phyloP scores from a whole-genome alignment of 2,113 vertebrate species.

The Thalassarche chlororhynchos region DNA sequence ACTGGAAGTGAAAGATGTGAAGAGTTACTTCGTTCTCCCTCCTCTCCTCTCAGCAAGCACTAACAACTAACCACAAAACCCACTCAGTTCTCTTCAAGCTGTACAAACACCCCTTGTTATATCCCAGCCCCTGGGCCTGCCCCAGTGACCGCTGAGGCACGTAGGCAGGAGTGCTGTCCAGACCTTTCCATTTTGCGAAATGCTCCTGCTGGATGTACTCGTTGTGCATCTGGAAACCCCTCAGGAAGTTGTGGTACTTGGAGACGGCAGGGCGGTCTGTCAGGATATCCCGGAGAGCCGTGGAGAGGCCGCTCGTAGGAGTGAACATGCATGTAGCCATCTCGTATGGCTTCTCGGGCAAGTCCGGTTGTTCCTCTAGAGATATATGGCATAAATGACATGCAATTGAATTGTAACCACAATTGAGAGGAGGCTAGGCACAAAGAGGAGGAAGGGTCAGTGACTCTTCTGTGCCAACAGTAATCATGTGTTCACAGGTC shows the following conservation, averaged over 20 bases:
- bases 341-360: constrained; percentile 70
- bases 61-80: background rate
- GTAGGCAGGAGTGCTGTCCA: background rate
- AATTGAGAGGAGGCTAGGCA: background rate
- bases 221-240: constrained; percentile 76
- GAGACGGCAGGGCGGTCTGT: constrained; percentile 73
- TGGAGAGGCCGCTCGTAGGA: constrained; percentile 64
- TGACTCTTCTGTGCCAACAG: background rate
- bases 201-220: constrained; percentile 69
- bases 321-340: constrained; percentile 74
- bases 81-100: background rate
- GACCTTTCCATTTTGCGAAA: constrained; percentile 80
- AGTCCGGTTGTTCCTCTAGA: constrained; percentile 71
- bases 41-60: background rate
- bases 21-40: background rate
- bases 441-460: background rate
- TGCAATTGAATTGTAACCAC: background rate
- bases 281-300: constrained; percentile 67
- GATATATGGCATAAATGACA: background rate
- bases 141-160: rapidly evolving
- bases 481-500: background rate
- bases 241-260: constrained; percentile 79
- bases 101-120: rapidly evolving
- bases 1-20: background rate
- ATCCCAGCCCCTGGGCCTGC: background rate